Base-by-base conservation (phyloP, 2,113 vertebrate species). In the Paracanthobrama guichenoti region DNA sequence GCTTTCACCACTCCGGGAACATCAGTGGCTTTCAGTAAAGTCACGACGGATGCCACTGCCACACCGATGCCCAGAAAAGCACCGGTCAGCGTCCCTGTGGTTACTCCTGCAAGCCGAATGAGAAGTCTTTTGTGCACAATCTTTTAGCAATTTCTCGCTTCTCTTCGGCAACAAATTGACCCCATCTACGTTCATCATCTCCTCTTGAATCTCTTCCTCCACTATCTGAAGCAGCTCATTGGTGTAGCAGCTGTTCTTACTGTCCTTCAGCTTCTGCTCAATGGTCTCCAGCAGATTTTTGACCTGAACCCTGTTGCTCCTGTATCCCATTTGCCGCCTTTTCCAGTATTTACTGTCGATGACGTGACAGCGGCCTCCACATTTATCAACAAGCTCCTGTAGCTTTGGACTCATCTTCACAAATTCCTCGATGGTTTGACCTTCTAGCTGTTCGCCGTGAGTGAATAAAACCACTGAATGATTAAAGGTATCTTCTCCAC, bases 261-360 rank as follows among this genome's bases (percentile, higher is more conserved):
- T 80, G 31, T 82, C 35, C 83, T 26, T 39, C 46, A 69, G 46
- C 75, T 83, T 86, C 55, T 77, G 20, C 24, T 87, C 80, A 22
- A 89, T 78, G 59, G 84, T 86, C 26, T 62, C 28, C 28, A 87
- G 62, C 0, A 89, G 80, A 16, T 72, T 46, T 22, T 50, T 59
- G 12, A 89, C 80, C 62, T 89, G 88, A n/a, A 67, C 74, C 4
- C 76, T 59, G 80, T 89, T 85, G 76, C 75, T 85, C 31, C 74
- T 79, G 59, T 83, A 59, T n/a, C 72, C 55, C 24, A 73, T 39
- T 13, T 66, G 28, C 1, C 59, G 22, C 28, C 59, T 24, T 3
- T 71, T 85, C 86, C 83, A 85, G 86, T 87, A 73, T 50, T 73
- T 85, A 66, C 79, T 87, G 50, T 89, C 84, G 14, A 89, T 59